Base-by-base conservation (phyloP, 2,888 invertebrate species). In the Ophioninae sp. region DNA sequence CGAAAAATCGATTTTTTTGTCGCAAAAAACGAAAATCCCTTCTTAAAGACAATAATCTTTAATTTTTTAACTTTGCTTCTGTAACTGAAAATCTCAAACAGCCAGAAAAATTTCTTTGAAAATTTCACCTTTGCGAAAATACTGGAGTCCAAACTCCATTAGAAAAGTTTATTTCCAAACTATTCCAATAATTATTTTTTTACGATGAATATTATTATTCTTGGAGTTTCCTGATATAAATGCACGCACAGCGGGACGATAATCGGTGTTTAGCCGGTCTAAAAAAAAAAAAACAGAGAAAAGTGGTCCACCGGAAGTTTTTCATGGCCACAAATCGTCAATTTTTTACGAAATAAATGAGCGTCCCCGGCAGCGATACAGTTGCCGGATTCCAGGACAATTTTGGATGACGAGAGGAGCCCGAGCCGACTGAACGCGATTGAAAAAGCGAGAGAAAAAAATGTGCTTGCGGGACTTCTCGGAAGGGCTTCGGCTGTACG, bases 31-130 rank as follows among this genome's bases (percentile, higher is more conserved):
- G 64, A 83, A 83, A 77, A 77, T 74, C 41, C 51, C 23, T 69
- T 72, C 69, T 23, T 58, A 59, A 63, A 56, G 78, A 79, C 76
- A 77, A 39, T 17, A 22, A 37, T 51, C 39, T 39, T 64, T 84
- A 81, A 84, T 81, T 81, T 81, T 75, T 72, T 67, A 79, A 72
- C 72, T 74, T 61, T 59, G 84, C 81, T 84, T 79, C 81, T 74
- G 84, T 81, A 74, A 84, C 65, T 81, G 68, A 79, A 81, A 71
- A 44, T 67, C 69, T 44, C 51, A 13, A 30, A 2, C 30, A 30
- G 30, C 30, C 30, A 30, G 2, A 30, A 30, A 30, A 30, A 30
- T 30, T 30, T 30, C 30, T 3, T 30, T 2, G 3, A 30, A 30
- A 30, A 30, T 30, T 30, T 30, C 30, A 30, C 30, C 30, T 30